Conservation (phyloP, 2,113 vertebrate genomes). For the Nesogale talazaci region DNA sequence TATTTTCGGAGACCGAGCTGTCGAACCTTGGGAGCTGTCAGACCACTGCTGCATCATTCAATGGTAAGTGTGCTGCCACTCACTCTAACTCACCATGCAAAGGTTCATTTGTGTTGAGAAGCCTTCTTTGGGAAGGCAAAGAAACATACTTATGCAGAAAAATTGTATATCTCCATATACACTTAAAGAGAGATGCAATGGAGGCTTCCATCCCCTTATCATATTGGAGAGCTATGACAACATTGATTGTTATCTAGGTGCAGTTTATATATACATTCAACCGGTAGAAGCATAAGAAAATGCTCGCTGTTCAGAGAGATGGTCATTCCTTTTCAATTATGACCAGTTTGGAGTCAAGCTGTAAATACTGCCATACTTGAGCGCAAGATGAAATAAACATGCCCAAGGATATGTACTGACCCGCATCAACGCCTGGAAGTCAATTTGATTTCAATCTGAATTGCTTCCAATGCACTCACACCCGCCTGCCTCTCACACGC, state of each 20-base stretch:
- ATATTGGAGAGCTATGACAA: not conserved
- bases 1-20: too few species aligned
- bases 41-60: too few species aligned
- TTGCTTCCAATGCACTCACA: constrained; percentile 24
- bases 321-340: constrained; percentile 48
- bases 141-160: not conserved
- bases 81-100: not conserved
- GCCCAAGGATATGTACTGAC: constrained; percentile 61
- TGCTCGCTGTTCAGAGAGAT: constrained; percentile 52
- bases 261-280: not conserved
- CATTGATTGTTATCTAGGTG: not conserved
- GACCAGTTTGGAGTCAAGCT: constrained; percentile 55
- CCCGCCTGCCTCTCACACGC: not conserved
- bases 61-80: not conserved
- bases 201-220: not conserved
- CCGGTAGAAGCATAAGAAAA: constrained; percentile 61
- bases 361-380: constrained; percentile 65
- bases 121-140: not conserved
- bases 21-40: too few species aligned
- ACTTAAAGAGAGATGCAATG: not conserved
- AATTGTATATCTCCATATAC: too few species aligned
- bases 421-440: constrained; percentile 49
- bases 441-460: constrained; percentile 51
- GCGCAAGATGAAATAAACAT: constrained; percentile 66
- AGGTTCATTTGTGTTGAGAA: not conserved